A percentile compares a stretch with the other conserved stretches of the same genome.
Evolutionary conservation across 2,888 invertebrate species (phyloP).

Genomic region (Arenicola marina): DNA sequence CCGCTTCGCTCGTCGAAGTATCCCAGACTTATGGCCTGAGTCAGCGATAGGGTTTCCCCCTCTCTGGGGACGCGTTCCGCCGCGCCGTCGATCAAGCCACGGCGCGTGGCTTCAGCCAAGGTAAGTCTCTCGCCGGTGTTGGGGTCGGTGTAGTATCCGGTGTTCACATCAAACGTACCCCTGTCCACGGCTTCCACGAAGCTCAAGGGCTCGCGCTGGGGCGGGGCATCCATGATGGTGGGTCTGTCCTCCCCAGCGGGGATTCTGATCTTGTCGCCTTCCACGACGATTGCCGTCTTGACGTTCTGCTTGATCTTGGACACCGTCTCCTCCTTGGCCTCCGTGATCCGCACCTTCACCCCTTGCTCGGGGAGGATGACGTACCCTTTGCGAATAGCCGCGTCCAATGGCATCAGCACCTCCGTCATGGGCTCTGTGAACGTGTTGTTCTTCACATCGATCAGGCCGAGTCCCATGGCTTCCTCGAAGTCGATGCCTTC

Average conservation of each 20-base stretch:
- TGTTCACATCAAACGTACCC: constrained; percentile 35
- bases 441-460: constrained; percentile 32
- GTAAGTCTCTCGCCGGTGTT: constrained; percentile 74
- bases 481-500: constrained; percentile 36
- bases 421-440: constrained; percentile 35
- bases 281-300: constrained; percentile 4
- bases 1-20: constrained; percentile 82
- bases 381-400: constrained; percentile 37
- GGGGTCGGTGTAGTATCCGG: constrained; percentile 66
- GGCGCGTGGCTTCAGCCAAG: constrained; percentile 72
- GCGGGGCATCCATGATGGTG: background rate
- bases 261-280: background rate
- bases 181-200: constrained; percentile 46
- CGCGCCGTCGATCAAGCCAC: background rate
- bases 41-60: constrained; percentile 1
- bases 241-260: background rate
- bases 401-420: constrained; percentile 43
- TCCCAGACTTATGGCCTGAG: constrained; percentile 54
- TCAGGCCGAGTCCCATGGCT: constrained; percentile 34
- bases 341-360: constrained; percentile 20
- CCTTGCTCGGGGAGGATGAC: constrained; percentile 32
- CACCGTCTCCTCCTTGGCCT: constrained; percentile 17
- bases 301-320: background rate
- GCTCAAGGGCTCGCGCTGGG: constrained; percentile 26
- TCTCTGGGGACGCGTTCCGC: background rate